Conservation (phyloP, 1,140 invertebrate genomes). For the Halyomorpha halys region DNA sequence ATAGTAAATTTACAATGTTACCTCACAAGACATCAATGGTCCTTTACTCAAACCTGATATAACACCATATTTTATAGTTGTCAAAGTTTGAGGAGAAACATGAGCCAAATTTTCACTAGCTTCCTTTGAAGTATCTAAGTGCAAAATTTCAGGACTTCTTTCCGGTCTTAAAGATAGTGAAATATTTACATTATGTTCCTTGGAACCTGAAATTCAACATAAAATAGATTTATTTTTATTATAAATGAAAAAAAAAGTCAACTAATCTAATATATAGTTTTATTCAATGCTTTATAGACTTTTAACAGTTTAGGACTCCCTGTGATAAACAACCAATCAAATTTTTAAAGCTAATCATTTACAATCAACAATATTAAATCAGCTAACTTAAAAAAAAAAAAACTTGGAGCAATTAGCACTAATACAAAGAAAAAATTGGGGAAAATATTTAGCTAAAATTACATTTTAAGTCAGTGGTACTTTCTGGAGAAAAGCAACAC, state of each 20-base stretch:
- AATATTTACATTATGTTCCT: constrained; percentile 26
- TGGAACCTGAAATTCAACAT: constrained; percentile 26
- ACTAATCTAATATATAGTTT: no score
- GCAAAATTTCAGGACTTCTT: constrained; percentile 35
- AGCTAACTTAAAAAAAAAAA: neutral
- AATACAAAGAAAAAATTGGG: no score
- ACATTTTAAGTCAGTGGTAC: no score
- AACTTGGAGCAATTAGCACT: neutral
- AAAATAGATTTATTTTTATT: neutral
- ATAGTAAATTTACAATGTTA: neutral
- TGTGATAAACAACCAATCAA: neutral
- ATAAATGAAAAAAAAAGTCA: constrained; percentile 17
- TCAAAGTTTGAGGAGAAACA: constrained; percentile 47
- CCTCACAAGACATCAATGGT: constrained; percentile 46
- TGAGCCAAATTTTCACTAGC: constrained; percentile 49
- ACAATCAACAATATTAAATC: neutral
- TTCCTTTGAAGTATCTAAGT: constrained; percentile 53
- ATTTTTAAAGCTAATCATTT: neutral
- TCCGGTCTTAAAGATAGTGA: constrained; percentile 27
- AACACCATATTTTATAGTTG: constrained; percentile 51
- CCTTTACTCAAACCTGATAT: constrained; percentile 52
- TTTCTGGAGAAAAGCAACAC: no score
- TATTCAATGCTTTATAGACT: constrained; percentile 10
- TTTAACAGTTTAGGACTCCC: neutral
- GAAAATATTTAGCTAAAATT: no score